phyloP scores from a whole-genome alignment of 2,797 vertebrate species.

The Sebastes aleutianus region DNA sequence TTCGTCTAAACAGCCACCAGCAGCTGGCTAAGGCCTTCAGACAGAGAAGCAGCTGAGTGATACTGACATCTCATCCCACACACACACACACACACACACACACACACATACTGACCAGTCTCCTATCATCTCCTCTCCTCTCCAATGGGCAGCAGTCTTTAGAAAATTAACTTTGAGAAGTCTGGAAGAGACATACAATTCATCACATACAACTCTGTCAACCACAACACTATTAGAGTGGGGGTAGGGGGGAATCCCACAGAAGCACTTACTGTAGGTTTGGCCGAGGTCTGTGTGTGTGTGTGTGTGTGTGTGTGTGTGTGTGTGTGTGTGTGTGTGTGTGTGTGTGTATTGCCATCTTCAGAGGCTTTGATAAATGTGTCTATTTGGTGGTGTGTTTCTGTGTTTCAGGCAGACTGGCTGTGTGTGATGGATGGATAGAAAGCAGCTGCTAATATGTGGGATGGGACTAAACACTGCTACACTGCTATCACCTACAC shows the following conservation, averaged over 20 bases:
- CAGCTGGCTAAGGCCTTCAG: constrained; percentile 11
- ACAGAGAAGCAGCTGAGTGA: constrained; percentile 37
- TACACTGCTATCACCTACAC: constrained; percentile 70
- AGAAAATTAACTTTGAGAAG: constrained; percentile 88
- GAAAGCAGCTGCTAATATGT: constrained; percentile 71
- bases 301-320: too few species aligned
- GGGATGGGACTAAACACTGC: constrained; percentile 69
- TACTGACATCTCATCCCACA: constrained; percentile 37
- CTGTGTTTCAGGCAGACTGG: constrained; percentile 57
- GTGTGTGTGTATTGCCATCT: constrained; percentile 43
- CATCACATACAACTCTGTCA: constrained; percentile 80
- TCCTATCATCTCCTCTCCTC: constrained; percentile 80
- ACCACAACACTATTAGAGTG: constrained; percentile 72
- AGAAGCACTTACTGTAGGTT: constrained; percentile 51
- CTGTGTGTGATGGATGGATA: constrained; percentile 72
- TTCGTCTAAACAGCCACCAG: constrained; percentile 26
- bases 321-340: constrained; percentile 18
- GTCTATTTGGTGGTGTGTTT: constrained; percentile 70
- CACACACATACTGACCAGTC: constrained; percentile 57
- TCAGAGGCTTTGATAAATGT: constrained; percentile 72
- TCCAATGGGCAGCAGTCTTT: constrained; percentile 87
- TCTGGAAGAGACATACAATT: constrained; percentile 80
- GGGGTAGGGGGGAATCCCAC: not conserved
- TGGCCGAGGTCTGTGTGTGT: constrained; percentile 13
- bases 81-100: constrained; percentile 34